Evolutionary conservation across 2,888 invertebrate genomes (phyloP).

Genomic region (Acheta domesticus): DNA sequence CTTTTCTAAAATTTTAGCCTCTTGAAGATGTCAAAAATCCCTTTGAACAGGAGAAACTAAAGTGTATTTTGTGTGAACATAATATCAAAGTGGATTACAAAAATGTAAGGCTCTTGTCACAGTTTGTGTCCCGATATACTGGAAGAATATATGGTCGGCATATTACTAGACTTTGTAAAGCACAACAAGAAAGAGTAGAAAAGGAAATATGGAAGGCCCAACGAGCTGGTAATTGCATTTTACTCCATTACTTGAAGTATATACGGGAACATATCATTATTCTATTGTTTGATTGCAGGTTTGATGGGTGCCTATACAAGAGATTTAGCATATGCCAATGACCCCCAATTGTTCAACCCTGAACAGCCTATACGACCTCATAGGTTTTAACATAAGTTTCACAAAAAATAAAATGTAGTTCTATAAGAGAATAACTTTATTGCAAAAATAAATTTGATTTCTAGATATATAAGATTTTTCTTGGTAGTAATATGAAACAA

Average conservation of each 20-base stretch:
- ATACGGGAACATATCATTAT: neutral
- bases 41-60: constrained; percentile 65
- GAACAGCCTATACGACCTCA: constrained; percentile 78
- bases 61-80: constrained; percentile 80
- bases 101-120: constrained; percentile 85
- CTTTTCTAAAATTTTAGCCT: constrained; percentile 44
- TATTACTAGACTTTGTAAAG: constrained; percentile 87
- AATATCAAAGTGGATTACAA: constrained; percentile 84
- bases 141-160: constrained; percentile 88
- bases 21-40: constrained; percentile 71
- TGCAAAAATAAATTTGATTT: no score
- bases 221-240: constrained; percentile 55
- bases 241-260: neutral
- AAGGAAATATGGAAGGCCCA: constrained; percentile 72
- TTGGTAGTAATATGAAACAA: no score
- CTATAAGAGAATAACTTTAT: no score
- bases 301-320: constrained; percentile 82
- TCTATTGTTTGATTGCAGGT: constrained; percentile 47
- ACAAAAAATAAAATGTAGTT: no score
- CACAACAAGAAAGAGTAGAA: constrained; percentile 73
- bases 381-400: constrained; percentile 57
- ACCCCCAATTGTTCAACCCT: constrained; percentile 88
- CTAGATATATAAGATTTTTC: no score
- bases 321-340: constrained; percentile 72
- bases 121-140: constrained; percentile 94